Percentiles rank a stretch among this genome's conserved stretches.
Evolutionary conservation across 2,797 vertebrate genomes (phyloP).

Genomic region (Macrochelys suwanniensis): DNA sequence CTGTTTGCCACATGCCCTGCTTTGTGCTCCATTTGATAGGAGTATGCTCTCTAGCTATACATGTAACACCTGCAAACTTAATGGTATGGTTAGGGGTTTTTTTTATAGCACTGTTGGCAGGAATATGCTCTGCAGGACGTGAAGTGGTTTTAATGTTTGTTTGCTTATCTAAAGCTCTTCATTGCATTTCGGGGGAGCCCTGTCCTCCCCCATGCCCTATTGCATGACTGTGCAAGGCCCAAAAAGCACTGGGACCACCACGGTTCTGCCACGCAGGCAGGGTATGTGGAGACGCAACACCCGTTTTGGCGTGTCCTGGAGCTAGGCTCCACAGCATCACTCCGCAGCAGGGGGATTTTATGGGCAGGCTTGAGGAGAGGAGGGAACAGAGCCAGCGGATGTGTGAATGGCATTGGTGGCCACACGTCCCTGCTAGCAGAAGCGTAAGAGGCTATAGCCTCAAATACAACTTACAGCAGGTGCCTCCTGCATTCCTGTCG

Average conservation of each 20-base stretch:
- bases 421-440: constrained; percentile 23
- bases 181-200: constrained; percentile 39
- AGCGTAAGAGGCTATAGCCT: not conserved
- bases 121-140: constrained; percentile 69
- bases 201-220: constrained; percentile 33
- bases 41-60: constrained; percentile 79
- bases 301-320: constrained; percentile 14
- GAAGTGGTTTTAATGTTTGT: constrained; percentile 73
- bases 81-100: constrained; percentile 68
- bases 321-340: constrained; percentile 35
- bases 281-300: not conserved
- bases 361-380: constrained; percentile 32
- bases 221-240: constrained; percentile 72
- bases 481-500: constrained; percentile 8
- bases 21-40: constrained; percentile 80
- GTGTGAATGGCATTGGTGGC: constrained; percentile 41
- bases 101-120: constrained; percentile 71
- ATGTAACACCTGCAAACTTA: constrained; percentile 75
- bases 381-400: not conserved
- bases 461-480: constrained; percentile 34
- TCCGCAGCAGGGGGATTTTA: constrained; percentile 12
- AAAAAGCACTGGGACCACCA: constrained; percentile 70
- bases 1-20: constrained; percentile 81
- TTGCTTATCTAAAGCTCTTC: constrained; percentile 72
- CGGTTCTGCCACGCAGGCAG: constrained; percentile 24